Conservation (phyloP, 2,797 vertebrate genomes). For the Ctenopoma multispine region DNA sequence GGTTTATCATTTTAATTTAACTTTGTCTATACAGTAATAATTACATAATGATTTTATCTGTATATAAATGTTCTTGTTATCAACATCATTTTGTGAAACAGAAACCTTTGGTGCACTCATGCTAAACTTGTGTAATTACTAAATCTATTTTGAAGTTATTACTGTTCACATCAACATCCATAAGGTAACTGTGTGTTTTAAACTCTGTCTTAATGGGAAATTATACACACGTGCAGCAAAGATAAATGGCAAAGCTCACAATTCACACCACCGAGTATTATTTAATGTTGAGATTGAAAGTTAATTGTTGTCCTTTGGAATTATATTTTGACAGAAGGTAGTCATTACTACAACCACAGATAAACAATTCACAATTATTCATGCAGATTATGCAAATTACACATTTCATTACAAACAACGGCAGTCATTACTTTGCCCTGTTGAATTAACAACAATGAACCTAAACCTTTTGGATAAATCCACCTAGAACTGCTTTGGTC, state of each 20-base stretch:
- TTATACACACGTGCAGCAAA: not conserved
- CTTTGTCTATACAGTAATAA: not conserved
- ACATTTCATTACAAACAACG: slow-evolving; percentile 26
- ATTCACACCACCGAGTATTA: not conserved
- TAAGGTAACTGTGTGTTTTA: not conserved
- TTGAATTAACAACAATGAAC: not conserved
- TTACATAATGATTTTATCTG: not conserved
- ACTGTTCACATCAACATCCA: not conserved
- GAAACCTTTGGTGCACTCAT: not conserved
- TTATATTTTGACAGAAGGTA: slow-evolving; percentile 22
- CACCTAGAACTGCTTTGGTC: not conserved
- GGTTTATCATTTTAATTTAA: not conserved
- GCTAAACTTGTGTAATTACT: not conserved
- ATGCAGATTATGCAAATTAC: slow-evolving; percentile 19
- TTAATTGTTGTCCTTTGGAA: slow-evolving; percentile 24
- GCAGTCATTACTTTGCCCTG: not conserved
- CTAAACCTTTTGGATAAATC: not conserved
- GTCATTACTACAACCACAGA: slow-evolving; percentile 20
- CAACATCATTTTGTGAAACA: not conserved
- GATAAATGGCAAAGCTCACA: not conserved
- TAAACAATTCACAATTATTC: slow-evolving; percentile 12
- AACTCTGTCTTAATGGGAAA: slow-evolving; percentile 4
- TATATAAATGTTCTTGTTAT: not conserved
- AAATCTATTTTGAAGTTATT: not conserved
- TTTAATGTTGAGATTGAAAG: slow-evolving; percentile 5